Conservation (phyloP, 2,888 invertebrate genomes). For the Oxyteleia sp. region DNA sequence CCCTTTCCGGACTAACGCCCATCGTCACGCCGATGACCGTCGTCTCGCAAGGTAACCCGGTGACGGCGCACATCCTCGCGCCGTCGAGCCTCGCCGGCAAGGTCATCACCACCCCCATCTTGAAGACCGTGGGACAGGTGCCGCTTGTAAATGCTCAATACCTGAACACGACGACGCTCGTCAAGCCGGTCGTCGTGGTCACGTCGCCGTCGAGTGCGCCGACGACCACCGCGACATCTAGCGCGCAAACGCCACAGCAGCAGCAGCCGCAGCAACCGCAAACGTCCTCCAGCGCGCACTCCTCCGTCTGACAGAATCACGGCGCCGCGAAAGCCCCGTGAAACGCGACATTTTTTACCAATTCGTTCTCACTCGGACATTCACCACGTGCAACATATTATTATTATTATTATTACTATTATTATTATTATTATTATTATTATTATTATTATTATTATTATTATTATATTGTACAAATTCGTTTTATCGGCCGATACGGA, state of each 20-base stretch:
- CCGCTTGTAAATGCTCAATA: slow-evolving; percentile 91
- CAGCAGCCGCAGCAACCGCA: slow-evolving; percentile 73
- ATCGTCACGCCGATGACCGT: slow-evolving; percentile 89
- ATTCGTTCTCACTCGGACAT: slow-evolving; percentile 48
- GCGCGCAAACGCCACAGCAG: slow-evolving; percentile 61
- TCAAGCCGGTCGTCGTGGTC: slow-evolving; percentile 92
- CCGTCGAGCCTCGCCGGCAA: slow-evolving; percentile 90
- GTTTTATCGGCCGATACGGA: slow-evolving; percentile 52
- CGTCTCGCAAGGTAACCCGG: slow-evolving; percentile 89
- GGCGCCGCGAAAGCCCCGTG: slow-evolving; percentile 80
- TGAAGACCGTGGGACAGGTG: slow-evolving; percentile 89
- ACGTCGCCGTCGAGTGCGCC: slow-evolving; percentile 87
- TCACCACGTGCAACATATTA: slow-evolving; percentile 35
- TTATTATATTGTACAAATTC: slow-evolving; percentile 57
- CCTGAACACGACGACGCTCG: slow-evolving; percentile 89
- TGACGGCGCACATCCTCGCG: slow-evolving; percentile 90
- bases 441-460: too few relatives aligned
- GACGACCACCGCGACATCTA: slow-evolving; percentile 82
- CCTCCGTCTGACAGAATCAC: slow-evolving; percentile 85
- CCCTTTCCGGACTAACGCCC: slow-evolving; percentile 89
- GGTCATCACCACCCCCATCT: slow-evolving; percentile 89
- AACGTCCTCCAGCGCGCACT: slow-evolving; percentile 80
- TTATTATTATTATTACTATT: too few relatives aligned
- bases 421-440: too few relatives aligned
- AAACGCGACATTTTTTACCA: slow-evolving; percentile 72